Evolutionary conservation across 1,140 invertebrate species (phyloP).

Genomic region (Oreohelix idahoensis): DNA sequence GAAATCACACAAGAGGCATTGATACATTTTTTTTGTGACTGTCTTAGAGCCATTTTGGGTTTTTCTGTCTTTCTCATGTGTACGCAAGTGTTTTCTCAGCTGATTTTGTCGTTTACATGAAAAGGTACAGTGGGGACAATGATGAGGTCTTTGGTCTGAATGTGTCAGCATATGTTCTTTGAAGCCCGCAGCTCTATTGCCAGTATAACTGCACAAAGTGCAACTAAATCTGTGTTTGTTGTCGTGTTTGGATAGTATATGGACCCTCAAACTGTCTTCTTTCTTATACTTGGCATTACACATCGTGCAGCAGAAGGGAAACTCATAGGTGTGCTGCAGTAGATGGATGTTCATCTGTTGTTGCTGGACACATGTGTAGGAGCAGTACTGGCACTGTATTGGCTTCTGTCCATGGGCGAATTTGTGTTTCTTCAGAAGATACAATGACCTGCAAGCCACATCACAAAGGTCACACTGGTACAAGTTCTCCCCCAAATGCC

Average conservation of each 20-base stretch:
- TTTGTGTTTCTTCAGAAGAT: conserved; percentile 31
- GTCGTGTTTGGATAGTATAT: conserved; percentile 11
- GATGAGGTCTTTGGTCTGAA: conserved; percentile 14
- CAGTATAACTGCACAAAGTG: conserved; percentile 23
- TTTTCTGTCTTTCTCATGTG: conserved; percentile 6
- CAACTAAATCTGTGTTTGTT: conserved; percentile 20
- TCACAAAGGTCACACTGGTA: conserved; percentile 25
- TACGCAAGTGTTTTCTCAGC: conserved; percentile 21
- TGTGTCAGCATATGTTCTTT: conserved; percentile 31
- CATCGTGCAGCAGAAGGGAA: conserved; percentile 22
- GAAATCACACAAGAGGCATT: conserved; percentile 23
- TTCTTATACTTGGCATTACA: conserved; percentile 38
- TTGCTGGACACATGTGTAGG: conserved; percentile 24
- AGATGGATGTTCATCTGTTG: conserved; percentile 37
- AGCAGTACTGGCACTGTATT: conserved; percentile 19
- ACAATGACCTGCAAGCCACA: neutral
- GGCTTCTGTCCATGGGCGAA: conserved; percentile 17
- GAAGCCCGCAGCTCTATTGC: conserved; percentile 34
- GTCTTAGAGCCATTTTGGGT: neutral
- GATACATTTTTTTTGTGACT: conserved; percentile 12
- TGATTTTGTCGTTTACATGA: conserved; percentile 9
- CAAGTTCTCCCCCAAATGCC: neutral
- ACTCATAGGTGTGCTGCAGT: conserved; percentile 27
- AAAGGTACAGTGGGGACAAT: conserved; percentile 24
- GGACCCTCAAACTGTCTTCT: conserved; percentile 28